Base-by-base conservation (phyloP, 2,113 vertebrate genomes). In the Neomonachus schauinslandi region DNA sequence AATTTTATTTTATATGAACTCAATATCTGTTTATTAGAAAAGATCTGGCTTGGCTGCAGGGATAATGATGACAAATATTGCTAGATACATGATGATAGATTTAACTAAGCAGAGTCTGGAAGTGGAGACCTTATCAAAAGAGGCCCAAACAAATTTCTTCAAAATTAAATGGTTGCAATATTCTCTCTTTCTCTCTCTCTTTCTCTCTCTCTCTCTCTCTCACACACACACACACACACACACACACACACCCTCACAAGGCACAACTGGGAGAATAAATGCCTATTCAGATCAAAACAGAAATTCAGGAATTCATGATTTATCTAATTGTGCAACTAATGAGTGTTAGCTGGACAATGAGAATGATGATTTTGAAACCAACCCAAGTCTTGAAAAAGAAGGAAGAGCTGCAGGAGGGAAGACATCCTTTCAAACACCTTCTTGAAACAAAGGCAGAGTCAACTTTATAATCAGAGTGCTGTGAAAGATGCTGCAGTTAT, bases 1-100 rank as follows among this genome's bases (percentile, higher is more conserved):
- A 77, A 90, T 96, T 76, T 77, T 84, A 76, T 84, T 97, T 89
- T 85, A 65, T 91, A 84, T 90, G 81, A 95, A 94, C 72, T 98
- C 69, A 90, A 10, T 93, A 85, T 95, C 39, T 95, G 81, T 91
- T 97, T 95, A 95, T 93, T 95, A 93, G 80, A 90, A 94, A 95
- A 31, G 21, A 71, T 57, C 39, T 57, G 69, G 19, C 33, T 88
- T 93, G 19, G 51, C 18, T 95, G 18, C 7, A 39, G 46, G 91
- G 31, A 69, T 91, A 95, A 90, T 92, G 46, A 88, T 94, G 89
- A 87, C 59, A 93, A 79, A 93, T 94, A 77, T 11, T 79, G 61
- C 26, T 42, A 96, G 42, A 88, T 53, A 77, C n/a, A 85, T 74
- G n/a, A 63, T 91, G 57, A 80, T 74, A 59, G 46, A 67, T 80